These are phyloP conservation scores for Drosophila atroscutellata DNA, from an alignment of 2,888 invertebrate genomes.

Conservation along the genomic window DNA sequence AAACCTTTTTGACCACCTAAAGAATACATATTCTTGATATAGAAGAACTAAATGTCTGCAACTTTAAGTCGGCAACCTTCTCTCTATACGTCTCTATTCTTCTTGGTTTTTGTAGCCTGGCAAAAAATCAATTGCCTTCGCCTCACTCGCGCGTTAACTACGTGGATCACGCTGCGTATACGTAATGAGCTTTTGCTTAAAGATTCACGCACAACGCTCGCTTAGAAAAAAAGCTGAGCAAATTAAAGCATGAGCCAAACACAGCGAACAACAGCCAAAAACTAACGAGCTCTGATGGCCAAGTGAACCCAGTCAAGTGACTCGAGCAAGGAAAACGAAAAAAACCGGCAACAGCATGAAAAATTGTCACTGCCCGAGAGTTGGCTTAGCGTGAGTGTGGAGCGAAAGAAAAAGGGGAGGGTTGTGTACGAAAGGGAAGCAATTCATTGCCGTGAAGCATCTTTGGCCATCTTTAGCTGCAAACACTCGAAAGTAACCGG, in stretches of 20 bases:
- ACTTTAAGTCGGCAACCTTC: background rate
- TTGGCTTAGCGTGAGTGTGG: conserved; percentile 24
- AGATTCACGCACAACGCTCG: conserved; percentile 15
- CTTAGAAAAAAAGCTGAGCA: conserved; percentile 18
- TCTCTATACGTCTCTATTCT: background rate
- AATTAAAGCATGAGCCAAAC: conserved; percentile 55
- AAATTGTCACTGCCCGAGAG: conserved; percentile 77
- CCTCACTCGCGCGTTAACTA: conserved; percentile 61
- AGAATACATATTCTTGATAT: rapidly evolving
- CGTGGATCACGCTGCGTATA: conserved; percentile 73
- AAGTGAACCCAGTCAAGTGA: conserved; percentile 38
- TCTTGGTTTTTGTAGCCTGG: conserved; percentile 11
- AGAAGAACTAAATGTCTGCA: background rate
- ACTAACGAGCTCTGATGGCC: conserved; percentile 69
- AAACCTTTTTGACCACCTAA: background rate
- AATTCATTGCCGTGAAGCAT: conserved; percentile 35
- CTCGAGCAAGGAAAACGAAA: conserved; percentile 25
- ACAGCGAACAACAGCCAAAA: conserved; percentile 48
- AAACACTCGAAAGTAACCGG: conserved; percentile 74
- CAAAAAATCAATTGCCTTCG: conserved; percentile 70
- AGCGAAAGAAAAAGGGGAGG: background rate
- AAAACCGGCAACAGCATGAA: conserved; percentile 79
- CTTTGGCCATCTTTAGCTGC: conserved; percentile 51
- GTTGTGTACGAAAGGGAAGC: background rate
- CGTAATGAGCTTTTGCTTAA: conserved; percentile 70